Base-by-base conservation (phyloP, 30 jellyfish, hydroid and myxozoan species). In the Aurelia coerulea region DNA sequence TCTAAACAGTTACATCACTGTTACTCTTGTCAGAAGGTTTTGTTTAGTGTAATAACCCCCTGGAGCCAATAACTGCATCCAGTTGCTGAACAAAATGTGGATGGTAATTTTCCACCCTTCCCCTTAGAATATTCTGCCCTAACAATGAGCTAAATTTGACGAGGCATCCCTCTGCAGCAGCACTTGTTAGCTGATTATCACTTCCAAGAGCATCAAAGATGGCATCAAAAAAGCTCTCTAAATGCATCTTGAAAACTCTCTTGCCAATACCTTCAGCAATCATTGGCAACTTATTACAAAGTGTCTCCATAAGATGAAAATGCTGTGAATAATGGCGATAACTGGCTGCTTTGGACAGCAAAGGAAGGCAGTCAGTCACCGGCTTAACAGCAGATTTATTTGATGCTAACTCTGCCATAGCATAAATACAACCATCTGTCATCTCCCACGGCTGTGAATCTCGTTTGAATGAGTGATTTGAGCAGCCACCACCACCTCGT, bases 391-490 rank as follows among this genome's bases (percentile, higher is more conserved):
- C 97, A 17, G 49, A 31, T 50, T 63, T 84, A 35, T 62, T 49
- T 16, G 71, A 39, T 1, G 98, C 73, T 78, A 95, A 79, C 49
- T 90, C 98, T 18, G 91, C 91, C 16, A 95, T 63, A 32, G 92
- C 88, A 68, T 87, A 83, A 32, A 95, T 78, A 69, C 99, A 95
- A 1, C 99, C 99, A 81, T 95, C 99, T 3, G 98, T 91, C 79
- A 79, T 73, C 72, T 95, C 99, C 99, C 99, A 95, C 7, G 98
- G 99, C 81, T 95, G 97, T 18, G 99, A 86, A 70, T 90, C 95
- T 62, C 99, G 89, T 70, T 87, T 81, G 80, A 95, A 90, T 6
- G 96, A 68, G 75, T 90, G 97, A 70, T 90, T 96, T 37, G 97
- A 84, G 83, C 99, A 95, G 33, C 99, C 99, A 17, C 97, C 98